phyloP scores from a whole-genome alignment of 2,888 invertebrate species.

The Heliconius ismenius region DNA sequence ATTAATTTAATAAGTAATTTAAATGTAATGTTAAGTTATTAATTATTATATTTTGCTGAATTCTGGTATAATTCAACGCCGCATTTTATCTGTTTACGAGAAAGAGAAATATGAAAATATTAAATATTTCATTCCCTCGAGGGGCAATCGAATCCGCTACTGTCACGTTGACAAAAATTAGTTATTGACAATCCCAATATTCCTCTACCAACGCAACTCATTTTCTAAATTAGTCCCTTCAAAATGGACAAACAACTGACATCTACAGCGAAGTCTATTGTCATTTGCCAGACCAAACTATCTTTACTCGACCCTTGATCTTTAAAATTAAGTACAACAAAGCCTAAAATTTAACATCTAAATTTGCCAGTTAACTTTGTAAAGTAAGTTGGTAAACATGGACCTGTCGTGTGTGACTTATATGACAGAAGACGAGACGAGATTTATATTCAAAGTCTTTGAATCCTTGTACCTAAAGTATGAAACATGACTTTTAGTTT shows the following conservation, averaged over 20 bases:
- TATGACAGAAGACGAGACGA: constrained; percentile 44
- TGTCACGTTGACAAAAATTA: not conserved
- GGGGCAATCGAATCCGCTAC: no score
- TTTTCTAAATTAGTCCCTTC: constrained; percentile 61
- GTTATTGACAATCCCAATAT: not conserved
- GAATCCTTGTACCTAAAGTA: constrained; percentile 44
- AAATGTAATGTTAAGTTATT: no score
- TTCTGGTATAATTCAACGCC: not conserved
- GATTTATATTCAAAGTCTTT: constrained; percentile 50
- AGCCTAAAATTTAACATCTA: constrained; percentile 22
- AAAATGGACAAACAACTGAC: constrained; percentile 53
- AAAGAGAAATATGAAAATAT: not conserved
- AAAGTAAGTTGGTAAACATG: constrained; percentile 54
- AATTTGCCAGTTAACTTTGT: constrained; percentile 31
- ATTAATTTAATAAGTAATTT: no score
- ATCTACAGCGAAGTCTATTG: constrained; percentile 47
- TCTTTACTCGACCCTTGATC: not conserved
- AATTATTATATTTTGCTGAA: not conserved
- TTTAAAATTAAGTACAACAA: constrained; percentile 12
- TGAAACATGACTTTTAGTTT: constrained; percentile 49
- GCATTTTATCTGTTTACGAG: not conserved
- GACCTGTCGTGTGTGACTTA: constrained; percentile 52
- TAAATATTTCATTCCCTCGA: not conserved
- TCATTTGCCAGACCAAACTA: constrained; percentile 42
- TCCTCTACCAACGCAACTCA: constrained; percentile 55